phyloP scores from a whole-genome alignment of 1,140 invertebrate species.

The Ostrea edulis region DNA sequence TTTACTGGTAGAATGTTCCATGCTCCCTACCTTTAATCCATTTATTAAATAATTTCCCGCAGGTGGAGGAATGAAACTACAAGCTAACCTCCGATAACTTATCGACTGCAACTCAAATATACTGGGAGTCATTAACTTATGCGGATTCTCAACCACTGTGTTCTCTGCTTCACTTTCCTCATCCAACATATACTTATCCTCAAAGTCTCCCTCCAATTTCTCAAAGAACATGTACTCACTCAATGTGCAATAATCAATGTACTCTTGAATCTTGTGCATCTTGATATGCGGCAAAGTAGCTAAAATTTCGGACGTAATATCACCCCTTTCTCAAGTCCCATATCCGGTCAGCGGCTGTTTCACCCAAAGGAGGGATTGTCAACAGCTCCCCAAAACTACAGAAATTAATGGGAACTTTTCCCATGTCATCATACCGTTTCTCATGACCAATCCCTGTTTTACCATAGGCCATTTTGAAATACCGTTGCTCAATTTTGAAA shows the following conservation, averaged over 20 bases:
- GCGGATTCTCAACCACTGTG: no score
- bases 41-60: neutral
- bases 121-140: neutral
- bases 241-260: conserved; percentile 37
- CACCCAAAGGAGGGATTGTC: conserved; percentile 32
- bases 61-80: conserved; percentile 2
- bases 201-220: conserved; percentile 1
- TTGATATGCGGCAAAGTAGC: conserved; percentile 19
- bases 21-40: neutral
- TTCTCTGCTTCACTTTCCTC: neutral
- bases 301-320: conserved; percentile 35
- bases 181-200: neutral
- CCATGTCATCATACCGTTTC: neutral
- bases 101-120: neutral
- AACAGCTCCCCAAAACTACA: conserved; percentile 39
- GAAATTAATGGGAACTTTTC: conserved; percentile 43
- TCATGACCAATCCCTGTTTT: neutral
- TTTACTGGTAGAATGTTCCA: neutral
- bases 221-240: conserved; percentile 3
- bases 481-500: neutral
- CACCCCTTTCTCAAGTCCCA: conserved; percentile 42
- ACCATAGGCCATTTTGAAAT: neutral
- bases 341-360: conserved; percentile 36
- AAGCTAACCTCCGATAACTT: neutral
- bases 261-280: conserved; percentile 14